These are phyloP conservation scores for Hipposideros armiger DNA, from an alignment of 2,113 vertebrate species.

Conservation along the genomic window DNA sequence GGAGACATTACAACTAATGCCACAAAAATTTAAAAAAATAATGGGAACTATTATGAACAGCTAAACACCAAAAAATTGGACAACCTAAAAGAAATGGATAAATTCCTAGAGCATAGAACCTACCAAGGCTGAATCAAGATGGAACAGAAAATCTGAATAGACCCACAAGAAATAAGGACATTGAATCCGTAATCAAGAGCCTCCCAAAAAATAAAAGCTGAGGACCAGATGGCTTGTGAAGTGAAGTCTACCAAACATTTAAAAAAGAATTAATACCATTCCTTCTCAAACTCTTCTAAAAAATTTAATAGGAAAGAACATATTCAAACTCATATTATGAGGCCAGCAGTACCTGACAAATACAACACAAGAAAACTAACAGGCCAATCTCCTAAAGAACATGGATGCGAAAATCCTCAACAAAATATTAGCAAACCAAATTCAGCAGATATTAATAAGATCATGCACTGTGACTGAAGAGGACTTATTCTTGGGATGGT, in stretches of 20 bases:
- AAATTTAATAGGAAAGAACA: neutral
- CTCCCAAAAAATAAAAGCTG: neutral
- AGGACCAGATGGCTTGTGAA: neutral
- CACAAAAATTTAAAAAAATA: neutral
- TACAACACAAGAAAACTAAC: neutral
- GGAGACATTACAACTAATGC: neutral
- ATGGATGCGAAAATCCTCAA: neutral
- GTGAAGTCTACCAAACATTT: neutral
- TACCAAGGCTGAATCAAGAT: neutral
- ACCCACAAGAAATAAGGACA: neutral
- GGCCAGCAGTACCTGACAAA: neutral
- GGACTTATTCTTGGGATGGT: neutral
- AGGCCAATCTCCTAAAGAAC: neutral
- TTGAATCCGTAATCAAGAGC: neutral
- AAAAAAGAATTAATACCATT: neutral
- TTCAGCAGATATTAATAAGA: neutral
- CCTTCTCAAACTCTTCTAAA: neutral
- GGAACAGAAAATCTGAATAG: neutral
- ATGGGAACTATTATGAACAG: neutral
- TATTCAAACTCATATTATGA: neutral
- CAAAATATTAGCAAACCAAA: neutral
- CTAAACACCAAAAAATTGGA: neutral
- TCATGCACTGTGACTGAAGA: neutral
- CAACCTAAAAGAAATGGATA: neutral
- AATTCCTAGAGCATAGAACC: neutral